phyloP scores from a whole-genome alignment of 2,888 invertebrate genomes.

The Tipula lateralis region DNA sequence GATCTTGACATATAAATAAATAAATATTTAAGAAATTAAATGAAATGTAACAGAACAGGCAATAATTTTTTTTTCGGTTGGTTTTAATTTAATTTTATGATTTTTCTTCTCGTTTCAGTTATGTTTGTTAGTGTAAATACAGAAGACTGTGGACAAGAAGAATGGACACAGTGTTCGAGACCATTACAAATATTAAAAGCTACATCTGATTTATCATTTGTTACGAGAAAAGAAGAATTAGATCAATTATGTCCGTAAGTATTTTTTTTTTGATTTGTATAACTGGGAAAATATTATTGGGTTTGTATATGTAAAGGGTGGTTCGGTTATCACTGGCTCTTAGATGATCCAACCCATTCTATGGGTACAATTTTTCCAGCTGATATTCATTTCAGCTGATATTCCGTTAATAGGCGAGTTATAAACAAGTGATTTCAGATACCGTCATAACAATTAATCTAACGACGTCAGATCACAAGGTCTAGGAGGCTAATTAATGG shows the following conservation, averaged over 20 bases:
- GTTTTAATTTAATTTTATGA: constrained; percentile 21
- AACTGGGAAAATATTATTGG: neutral
- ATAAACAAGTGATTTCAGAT: no score
- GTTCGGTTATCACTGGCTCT: no score
- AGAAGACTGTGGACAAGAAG: constrained; percentile 61
- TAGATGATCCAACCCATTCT: no score
- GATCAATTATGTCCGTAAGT: constrained; percentile 78
- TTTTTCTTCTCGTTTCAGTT: constrained; percentile 29
- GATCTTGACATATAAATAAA: neutral
- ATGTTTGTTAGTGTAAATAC: constrained; percentile 31
- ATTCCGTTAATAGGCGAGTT: no score
- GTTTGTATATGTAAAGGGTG: no score
- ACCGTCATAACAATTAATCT: no score
- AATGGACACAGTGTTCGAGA: constrained; percentile 67
- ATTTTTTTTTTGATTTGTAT: neutral
- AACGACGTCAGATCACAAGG: no score
- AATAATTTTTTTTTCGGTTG: constrained; percentile 25
- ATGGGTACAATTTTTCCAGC: no score
- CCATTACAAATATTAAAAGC: constrained; percentile 68
- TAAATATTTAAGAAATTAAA: neutral
- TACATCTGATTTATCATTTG: constrained; percentile 69
- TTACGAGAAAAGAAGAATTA: constrained; percentile 64
- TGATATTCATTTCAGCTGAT: no score
- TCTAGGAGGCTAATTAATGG: no score
- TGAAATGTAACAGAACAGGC: constrained; percentile 20